Conservation (phyloP, 2,797 vertebrate species). For the Leptodactylus fallax region DNA sequence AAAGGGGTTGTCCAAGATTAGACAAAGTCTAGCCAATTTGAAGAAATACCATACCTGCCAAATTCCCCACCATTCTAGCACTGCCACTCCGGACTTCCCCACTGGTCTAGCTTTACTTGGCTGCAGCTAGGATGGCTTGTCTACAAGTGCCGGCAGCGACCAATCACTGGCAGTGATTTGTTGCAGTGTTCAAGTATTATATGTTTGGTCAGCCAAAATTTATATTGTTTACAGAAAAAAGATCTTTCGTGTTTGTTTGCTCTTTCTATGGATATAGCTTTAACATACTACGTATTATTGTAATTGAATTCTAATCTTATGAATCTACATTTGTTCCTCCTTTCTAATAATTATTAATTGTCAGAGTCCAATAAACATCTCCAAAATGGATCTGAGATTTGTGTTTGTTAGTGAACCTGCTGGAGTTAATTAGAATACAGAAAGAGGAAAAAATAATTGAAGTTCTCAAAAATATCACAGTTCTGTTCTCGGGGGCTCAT, state of each 20-base stretch:
- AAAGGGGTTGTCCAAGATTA: too few species aligned
- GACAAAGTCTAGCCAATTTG: too few species aligned
- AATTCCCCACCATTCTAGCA: too few species aligned
- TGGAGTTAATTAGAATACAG: constrained; percentile 31
- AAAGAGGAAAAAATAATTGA: constrained; percentile 2
- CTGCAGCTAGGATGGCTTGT: too few species aligned
- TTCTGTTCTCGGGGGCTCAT: constrained; percentile 13
- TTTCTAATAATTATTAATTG: constrained; percentile 26
- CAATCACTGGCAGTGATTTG: too few species aligned
- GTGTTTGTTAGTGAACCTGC: neutral
- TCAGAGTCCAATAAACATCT: neutral
- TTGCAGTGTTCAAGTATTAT: too few species aligned
- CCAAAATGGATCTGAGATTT: constrained; percentile 20
- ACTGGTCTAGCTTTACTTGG: too few species aligned
- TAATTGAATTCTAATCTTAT: constrained; percentile 10
- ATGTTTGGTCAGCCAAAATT: neutral
- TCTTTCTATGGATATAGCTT: constrained; percentile 27
- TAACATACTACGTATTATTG: neutral
- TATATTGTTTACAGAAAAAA: neutral
- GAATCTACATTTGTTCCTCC: neutral
- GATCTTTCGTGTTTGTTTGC: neutral
- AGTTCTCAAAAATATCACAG: constrained; percentile 36
- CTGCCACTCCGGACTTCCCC: too few species aligned
- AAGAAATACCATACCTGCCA: too few species aligned
- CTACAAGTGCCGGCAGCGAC: too few species aligned